Conservation (phyloP, 2,797 vertebrate genomes). For the Cuniculus paca region DNA sequence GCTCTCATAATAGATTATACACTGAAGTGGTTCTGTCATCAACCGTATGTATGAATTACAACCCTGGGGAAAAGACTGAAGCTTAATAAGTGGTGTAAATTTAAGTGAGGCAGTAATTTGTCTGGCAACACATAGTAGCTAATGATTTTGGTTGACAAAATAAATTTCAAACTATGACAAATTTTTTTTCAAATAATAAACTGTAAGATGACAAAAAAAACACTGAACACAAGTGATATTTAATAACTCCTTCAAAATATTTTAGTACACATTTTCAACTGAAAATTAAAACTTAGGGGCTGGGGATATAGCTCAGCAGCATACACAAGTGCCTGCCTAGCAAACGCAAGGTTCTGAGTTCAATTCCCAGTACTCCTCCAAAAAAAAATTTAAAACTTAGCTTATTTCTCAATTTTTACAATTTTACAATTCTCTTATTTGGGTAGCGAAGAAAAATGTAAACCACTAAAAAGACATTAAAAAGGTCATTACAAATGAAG, state of each 20-base stretch:
- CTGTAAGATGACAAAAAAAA: background rate
- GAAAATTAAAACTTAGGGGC: slow-evolving; percentile 24
- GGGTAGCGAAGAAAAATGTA: background rate
- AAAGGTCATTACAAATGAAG: slow-evolving; percentile 30
- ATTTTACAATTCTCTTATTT: background rate
- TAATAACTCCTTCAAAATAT: slow-evolving; percentile 61
- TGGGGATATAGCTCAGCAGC: no score
- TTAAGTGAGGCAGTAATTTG: slow-evolving; percentile 9
- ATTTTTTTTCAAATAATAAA: slow-evolving; percentile 54
- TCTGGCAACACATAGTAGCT: background rate
- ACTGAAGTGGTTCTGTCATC: slow-evolving; percentile 33
- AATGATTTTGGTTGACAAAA: slow-evolving; percentile 37
- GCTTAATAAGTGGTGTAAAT: slow-evolving; percentile 42
- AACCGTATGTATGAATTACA: slow-evolving; percentile 61
- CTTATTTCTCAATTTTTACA: slow-evolving; percentile 62
- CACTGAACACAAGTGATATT: background rate
- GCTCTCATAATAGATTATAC: slow-evolving; percentile 58
- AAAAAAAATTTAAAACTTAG: slow-evolving; percentile 51
- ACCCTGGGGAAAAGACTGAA: slow-evolving; percentile 59
- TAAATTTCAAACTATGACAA: slow-evolving; percentile 60
- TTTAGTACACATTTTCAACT: slow-evolving; percentile 54
- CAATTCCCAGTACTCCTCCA: no score
- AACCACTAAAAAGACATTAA: background rate
- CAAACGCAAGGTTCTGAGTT: no score
- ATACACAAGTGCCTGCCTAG: no score